Evolutionary conservation across 2,113 vertebrate species (phyloP), one percentile per base, ranked within the genome.

Genomic region (Macquaria ambigua): DNA sequence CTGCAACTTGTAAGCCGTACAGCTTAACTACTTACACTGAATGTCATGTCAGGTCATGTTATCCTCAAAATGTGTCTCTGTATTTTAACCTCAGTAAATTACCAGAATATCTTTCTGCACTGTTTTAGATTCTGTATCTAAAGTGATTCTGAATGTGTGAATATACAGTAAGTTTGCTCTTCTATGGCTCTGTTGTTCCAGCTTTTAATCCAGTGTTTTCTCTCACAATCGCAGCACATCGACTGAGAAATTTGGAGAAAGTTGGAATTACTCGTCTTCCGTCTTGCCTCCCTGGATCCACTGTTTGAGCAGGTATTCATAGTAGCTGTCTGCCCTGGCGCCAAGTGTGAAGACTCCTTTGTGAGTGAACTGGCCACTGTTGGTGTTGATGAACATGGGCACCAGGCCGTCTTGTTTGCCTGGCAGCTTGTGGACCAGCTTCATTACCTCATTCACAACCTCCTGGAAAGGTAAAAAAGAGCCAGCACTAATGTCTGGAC

Each of bases 331-430:
- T 0, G 97, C 98, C 72, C 98, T 89, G 81, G 98, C 98, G 0
- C 98, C 98, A 55, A 99, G 92, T 0, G 98, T 99, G 81, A 96
- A 98, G 48, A 98, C 96, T 1, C 97, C 98, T 78, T 97, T 90
- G 87, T 99, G 98, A 8, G 96, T 97, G 95, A 99, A 99, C 95
- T 98, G 97, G 31, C 98, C 98, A 0, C 91, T 98, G 92, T 98
- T 97, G 55, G 98, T 99, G 93, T 97, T 99, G 94, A 99, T 99
- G 94, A 99, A 99, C 98, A 99, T 99, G 83, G 98, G 98, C 88
- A 99, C 98, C 7, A 99, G 94, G 43, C 98, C 98, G 4, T 99
- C 98, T 0, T 97, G 96, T 92, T 99, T 99, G n/a, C 98, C 98
- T 0, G 96, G 92, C 58, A 99, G 95, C 8, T 92, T 89, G 85